Conservation (phyloP, 2,888 invertebrate species). For the Epirrita christyi region DNA sequence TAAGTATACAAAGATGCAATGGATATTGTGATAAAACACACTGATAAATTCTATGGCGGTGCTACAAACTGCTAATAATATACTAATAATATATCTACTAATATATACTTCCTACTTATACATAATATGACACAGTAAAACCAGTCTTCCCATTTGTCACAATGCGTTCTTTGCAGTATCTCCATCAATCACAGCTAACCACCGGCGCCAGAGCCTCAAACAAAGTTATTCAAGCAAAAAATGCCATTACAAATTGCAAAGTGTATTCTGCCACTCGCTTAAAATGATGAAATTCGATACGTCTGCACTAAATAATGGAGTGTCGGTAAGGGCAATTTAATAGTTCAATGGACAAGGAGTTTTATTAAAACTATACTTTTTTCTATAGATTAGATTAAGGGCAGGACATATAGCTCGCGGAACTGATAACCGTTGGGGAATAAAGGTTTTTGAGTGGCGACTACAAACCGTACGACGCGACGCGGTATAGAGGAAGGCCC, state of each 20-base stretch:
- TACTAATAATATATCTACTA: no score
- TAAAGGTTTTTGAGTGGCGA: no score
- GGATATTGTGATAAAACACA: slow-evolving; percentile 9
- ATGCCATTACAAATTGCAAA: slow-evolving; percentile 35
- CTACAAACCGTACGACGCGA: no score
- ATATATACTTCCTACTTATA: no score
- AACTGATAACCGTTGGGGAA: no score
- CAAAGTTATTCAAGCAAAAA: slow-evolving; percentile 39
- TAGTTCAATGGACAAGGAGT: slow-evolving; percentile 26
- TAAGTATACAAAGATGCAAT: no score
- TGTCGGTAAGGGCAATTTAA: slow-evolving; percentile 32
- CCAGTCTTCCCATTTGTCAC: slow-evolving; percentile 6
- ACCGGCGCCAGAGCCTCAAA: slow-evolving; percentile 36
- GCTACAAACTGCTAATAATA: not conserved
- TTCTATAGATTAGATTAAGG: not conserved
- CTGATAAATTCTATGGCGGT: slow-evolving; percentile 8
- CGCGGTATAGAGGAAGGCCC: no score
- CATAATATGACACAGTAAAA: not conserved
- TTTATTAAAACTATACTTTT: not conserved
- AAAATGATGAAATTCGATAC: slow-evolving; percentile 36
- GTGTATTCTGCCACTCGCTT: slow-evolving; percentile 25
- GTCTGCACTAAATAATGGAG: slow-evolving; percentile 28
- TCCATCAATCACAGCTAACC: slow-evolving; percentile 38
- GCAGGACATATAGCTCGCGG: no score
- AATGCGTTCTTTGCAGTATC: slow-evolving; percentile 19